Percentiles rank a stretch among this genome's conserved stretches.
phyloP scores from a whole-genome alignment of 2,888 invertebrate species.

The Octonoba sinensis region DNA sequence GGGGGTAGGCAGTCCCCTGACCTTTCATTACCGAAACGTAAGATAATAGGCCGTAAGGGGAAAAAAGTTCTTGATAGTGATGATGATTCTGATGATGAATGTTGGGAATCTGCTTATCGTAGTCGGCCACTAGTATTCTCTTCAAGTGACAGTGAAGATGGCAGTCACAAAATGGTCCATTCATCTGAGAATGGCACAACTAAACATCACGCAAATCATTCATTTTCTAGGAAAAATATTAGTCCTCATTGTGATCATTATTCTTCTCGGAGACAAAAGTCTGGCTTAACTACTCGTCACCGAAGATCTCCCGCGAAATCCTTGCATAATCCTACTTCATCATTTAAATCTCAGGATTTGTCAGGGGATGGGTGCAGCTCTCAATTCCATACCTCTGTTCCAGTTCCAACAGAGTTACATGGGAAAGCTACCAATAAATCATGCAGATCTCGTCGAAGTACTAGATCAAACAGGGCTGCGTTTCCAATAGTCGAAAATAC shows the following conservation, averaged over 20 bases:
- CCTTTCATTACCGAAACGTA: not conserved
- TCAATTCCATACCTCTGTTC: not conserved
- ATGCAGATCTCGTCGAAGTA: not conserved
- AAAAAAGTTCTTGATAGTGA: constrained; percentile 32
- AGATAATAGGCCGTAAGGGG: constrained; percentile 27
- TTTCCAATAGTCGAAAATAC: not conserved
- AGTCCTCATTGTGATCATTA: not conserved
- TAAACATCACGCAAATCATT: not conserved
- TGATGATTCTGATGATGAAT: constrained; percentile 37
- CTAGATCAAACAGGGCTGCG: not conserved
- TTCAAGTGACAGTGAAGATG: constrained; percentile 55
- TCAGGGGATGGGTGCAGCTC: not conserved
- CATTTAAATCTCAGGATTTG: not conserved
- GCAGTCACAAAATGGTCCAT: constrained; percentile 1
- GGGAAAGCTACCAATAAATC: constrained; percentile 1
- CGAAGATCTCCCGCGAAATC: not conserved
- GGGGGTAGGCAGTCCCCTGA: constrained; percentile 44
- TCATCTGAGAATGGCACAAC: constrained; percentile 5
- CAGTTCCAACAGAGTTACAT: constrained; percentile 1
- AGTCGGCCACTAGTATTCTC: constrained; percentile 23
- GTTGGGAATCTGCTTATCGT: constrained; percentile 15
- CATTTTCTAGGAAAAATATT: not conserved
- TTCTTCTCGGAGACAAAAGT: constrained; percentile 5
- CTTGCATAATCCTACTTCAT: not conserved
- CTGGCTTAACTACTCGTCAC: not conserved